These are phyloP conservation scores for Siniperca scherzeri DNA, from an alignment of 2,797 vertebrate genomes.

Conservation along the genomic window DNA sequence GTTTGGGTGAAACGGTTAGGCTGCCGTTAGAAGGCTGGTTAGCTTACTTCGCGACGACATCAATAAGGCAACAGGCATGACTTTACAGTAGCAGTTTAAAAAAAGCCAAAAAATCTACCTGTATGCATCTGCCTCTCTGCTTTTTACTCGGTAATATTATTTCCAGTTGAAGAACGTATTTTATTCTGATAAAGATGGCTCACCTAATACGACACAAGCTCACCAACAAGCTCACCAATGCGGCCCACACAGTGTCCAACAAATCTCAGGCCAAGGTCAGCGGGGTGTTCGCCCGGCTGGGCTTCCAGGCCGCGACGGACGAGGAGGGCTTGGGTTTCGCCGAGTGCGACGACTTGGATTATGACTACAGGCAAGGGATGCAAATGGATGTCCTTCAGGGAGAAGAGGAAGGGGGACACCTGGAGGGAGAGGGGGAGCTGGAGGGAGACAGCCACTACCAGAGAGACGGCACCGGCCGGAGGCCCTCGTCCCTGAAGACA, in stretches of 20 bases:
- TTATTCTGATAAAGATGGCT: slow-evolving; percentile 85
- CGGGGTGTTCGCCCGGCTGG: slow-evolving; percentile 94
- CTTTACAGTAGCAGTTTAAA: slow-evolving; percentile 48
- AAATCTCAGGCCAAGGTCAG: slow-evolving; percentile 97
- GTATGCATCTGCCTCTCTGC: slow-evolving; percentile 40
- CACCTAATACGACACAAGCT: slow-evolving; percentile 95
- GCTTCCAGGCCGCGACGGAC: slow-evolving; percentile 95
- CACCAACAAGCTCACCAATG: slow-evolving; percentile 93
- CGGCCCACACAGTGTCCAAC: slow-evolving; percentile 93
- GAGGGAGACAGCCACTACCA: slow-evolving; percentile 95
- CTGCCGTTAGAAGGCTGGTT: slow-evolving; percentile 41
- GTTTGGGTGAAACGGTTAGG: slow-evolving; percentile 50
- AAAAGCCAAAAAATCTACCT: slow-evolving; percentile 4
- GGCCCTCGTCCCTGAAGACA: slow-evolving; percentile 88
- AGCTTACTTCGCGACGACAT: slow-evolving; percentile 40
- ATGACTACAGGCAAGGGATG: slow-evolving; percentile 94
- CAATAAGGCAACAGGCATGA: slow-evolving; percentile 77
- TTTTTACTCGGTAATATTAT: slow-evolving; percentile 18
- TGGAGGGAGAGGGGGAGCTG: slow-evolving; percentile 82
- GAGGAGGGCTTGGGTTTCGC: slow-evolving; percentile 95
- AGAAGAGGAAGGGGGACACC: slow-evolving; percentile 83
- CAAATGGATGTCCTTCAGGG: slow-evolving; percentile 93
- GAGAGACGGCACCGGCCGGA: slow-evolving; percentile 88
- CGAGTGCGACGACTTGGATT: slow-evolving; percentile 95
- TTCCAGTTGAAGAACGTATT: slow-evolving; percentile 29